Evolutionary conservation across 2,888 invertebrate genomes (phyloP), one percentile per base, ranked within the genome.

Genomic region (Caenorhabditis imperialis): DNA sequence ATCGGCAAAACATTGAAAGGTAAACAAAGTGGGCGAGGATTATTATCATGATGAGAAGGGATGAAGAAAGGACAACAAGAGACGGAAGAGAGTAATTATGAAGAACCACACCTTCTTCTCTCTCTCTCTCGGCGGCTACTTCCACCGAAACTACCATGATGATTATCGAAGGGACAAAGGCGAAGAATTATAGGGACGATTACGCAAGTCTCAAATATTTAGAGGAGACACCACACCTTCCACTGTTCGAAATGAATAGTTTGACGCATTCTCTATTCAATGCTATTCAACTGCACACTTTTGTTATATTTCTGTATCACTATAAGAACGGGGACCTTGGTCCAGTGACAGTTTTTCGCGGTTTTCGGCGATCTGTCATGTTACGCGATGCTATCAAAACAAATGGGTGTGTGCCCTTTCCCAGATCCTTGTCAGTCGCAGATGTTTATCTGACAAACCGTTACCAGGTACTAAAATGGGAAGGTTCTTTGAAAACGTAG

Each of bases 361-460:
- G 65, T 65, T 65, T 65, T 65, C 57, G 65, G 50, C 50, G 65
- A 65, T 57, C 40, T 48, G 65, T 65, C 65, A 50, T 65, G 65
- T 65, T 65, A 65, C 65, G 65, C 57, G 65, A 65, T 65, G 50
- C 48, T 57, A 65, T 65, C 65, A 65, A 55, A 65, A 65, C 65
- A 65, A 65, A 65, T 65, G 65, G 55, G 44, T 58, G 47, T n/a
- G n/a, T n/a, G n/a, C n/a, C n/a, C 40, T 18, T 20, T 47, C 50
- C 33, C 47, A 54, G 50, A 38, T 44, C 38, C 48, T 25, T 62
- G 55, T 65, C 65, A 48, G 16, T 48, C n/a, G 37, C 16, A 37
- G 55, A 65, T 65, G 16, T 22, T 40, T 40, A 63, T 63, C 63
- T 53, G 38, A 55, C 30, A 42, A 4, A 27, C 25, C n/a, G 12